Base-by-base conservation (phyloP, 2,797 vertebrate genomes). In the Natrix natrix region DNA sequence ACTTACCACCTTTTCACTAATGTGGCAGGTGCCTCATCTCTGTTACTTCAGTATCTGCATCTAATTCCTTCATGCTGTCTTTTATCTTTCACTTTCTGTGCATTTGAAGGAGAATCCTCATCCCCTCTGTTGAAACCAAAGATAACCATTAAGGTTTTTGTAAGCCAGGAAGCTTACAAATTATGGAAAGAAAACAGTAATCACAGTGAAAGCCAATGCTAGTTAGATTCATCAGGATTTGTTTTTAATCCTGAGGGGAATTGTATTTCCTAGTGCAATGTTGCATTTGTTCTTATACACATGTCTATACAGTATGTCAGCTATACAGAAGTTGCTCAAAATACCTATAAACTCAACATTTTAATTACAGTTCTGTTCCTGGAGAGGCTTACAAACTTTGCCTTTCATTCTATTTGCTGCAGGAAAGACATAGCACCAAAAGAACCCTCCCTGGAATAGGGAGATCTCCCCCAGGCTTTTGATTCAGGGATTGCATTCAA, bases 81-180 rank as follows among this genome's bases (percentile, higher is more conserved):
- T 92, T 90, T 66, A 5, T 59, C 57, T 88, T 94, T 93, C 37
- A 88, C 92, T 94, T 94, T 94, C 48, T 22, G 93, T 91, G 11
- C 91, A 12, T 90, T 90, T 94, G 87, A 22, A 78, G 74, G 74
- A 86, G 43, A 11, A 1, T 86, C 16, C 16, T 52, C 13, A 24
- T 55, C 91, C 57, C 56, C 93, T 89, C 22, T 1, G 52, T 94
- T 96, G 93, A 90, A 61, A 89, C 87, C 17, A 88, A 78, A 88
- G 52, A 26, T 89, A 87, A 57, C 8, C 91, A 61, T 63, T 93
- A 93, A 94, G 55, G 90, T 28, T 94, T 32, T 0, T 2, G 3
- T 93, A 94, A 94, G 8, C 93, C 90, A 90, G 91, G 2, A 0
- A 94, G 94, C 93, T 94, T 87, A 95, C 55, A 96, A 95, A 96